A percentile compares a stretch with the other conserved stretches of the same genome.
Conservation (phyloP, 2,797 vertebrate species). For the Hirundo rustica region DNA sequence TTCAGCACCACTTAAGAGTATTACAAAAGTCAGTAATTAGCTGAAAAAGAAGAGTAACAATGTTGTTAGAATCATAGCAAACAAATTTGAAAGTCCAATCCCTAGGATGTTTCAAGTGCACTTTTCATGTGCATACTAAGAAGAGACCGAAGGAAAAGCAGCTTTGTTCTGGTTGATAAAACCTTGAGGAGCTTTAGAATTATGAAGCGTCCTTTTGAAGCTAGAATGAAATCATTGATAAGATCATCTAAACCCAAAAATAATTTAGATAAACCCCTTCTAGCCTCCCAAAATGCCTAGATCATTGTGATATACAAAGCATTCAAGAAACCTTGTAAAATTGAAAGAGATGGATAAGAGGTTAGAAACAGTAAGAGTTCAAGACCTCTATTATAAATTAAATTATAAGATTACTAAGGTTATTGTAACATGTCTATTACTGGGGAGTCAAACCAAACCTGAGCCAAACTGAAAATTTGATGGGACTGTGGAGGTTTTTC, state of each 20-base stretch:
- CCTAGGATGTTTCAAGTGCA: not conserved
- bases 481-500: not conserved
- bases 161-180: constrained; percentile 34
- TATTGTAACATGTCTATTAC: not conserved
- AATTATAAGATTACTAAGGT: not conserved
- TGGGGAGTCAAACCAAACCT: not conserved
- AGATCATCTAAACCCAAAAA: constrained; percentile 28
- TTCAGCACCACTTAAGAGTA: not conserved
- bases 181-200: constrained; percentile 34
- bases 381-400: not conserved
- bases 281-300: not conserved
- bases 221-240: constrained; percentile 40
- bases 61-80: not conserved
- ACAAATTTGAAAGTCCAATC: not conserved
- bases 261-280: not conserved
- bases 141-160: constrained; percentile 40
- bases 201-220: constrained; percentile 51
- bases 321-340: not conserved
- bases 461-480: not conserved
- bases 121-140: not conserved
- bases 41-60: not conserved
- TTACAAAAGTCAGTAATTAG: not conserved
- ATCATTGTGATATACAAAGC: constrained; percentile 6
- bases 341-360: constrained; percentile 1
- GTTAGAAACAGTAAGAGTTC: constrained; percentile 27